Base-by-base conservation (phyloP, 1,140 invertebrate genomes). In the Helicoverpa armigera region DNA sequence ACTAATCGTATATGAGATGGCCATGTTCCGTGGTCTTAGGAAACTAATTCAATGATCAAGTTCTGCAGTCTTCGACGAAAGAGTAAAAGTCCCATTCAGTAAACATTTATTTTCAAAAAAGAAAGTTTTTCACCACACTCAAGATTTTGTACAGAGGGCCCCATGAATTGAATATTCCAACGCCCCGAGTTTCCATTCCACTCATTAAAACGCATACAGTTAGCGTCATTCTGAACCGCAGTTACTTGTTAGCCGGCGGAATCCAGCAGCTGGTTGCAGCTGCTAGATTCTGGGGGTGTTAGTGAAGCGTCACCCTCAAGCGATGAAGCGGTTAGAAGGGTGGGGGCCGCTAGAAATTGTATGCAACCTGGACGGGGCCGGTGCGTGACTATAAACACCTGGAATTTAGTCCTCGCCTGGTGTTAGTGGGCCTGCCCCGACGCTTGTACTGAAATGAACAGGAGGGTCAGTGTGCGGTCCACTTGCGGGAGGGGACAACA, bases 401-500 rank as follows among this genome's bases (percentile, higher is more conserved):
- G 90, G 90, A 87, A 87, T 89, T 86, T 90, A 89, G 83, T 90
- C 89, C 90, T 89, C 91, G 69, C 81, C 88, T 86, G 76, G 80
- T 75, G 88, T 91, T 93, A 94, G 89, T 94, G 89, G 74, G 93
- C 93, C 91, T 94, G 93, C 88, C 93, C 93, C 83, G 90, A 93
- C 67, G 93, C 93, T 92, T 92, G 88, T 90, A 94, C 93, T 94
- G 93, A 92, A 94, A 94, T 92, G 91, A 94, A 94, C 79, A 89
- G 86, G 78, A 81, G 81, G 61, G 85, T 92, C 86, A 90, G 86
- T 77, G 48, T 35, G 81, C 83, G 31, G 31, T 56, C 63, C 53
- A 35, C 65, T 78, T 43, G 50, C 11, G 75, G 58, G 61, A 51
- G 4, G 74, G 48, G 31, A 86, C 75, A 79, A 86, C 75, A 82